Conservation (phyloP, 2,888 invertebrate genomes). For the Drosophila trichaetosa region DNA sequence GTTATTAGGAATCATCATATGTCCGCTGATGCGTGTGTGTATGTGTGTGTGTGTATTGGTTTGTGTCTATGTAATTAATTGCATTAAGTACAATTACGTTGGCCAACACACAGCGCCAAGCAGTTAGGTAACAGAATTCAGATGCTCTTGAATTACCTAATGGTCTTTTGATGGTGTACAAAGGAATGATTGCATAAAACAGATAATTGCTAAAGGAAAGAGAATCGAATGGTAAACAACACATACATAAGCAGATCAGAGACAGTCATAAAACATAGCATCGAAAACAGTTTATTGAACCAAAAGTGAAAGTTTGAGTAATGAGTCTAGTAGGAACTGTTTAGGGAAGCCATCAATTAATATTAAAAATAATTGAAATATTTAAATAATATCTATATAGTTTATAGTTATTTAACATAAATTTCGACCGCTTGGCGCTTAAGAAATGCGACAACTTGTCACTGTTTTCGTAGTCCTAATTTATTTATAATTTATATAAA, state of each 20-base stretch:
- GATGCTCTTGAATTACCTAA: conserved; percentile 39
- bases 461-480: conserved; percentile 36
- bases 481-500: conserved; percentile 54
- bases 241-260: conserved; percentile 1
- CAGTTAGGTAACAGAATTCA: conserved; percentile 9
- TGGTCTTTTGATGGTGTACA: conserved; percentile 32
- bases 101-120: conserved; percentile 68
- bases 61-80: conserved; percentile 65
- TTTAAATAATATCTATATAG: background rate
- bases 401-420: background rate
- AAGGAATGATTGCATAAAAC: conserved; percentile 17
- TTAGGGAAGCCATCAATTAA: conserved; percentile 9
- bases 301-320: background rate
- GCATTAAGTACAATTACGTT: conserved; percentile 73
- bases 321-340: conserved; percentile 37
- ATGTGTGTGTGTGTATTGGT: conserved; percentile 22
- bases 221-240: background rate
- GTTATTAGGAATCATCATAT: conserved; percentile 78
- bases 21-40: conserved; percentile 42
- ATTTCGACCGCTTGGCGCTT: conserved; percentile 42
- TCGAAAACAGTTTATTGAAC: conserved; percentile 7
- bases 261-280: background rate
- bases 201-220: conserved; percentile 12
- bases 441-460: conserved; percentile 33
- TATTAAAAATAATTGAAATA: background rate